Base-by-base conservation (phyloP, 2,113 vertebrate genomes). In the Erythrocercus mccallii region DNA sequence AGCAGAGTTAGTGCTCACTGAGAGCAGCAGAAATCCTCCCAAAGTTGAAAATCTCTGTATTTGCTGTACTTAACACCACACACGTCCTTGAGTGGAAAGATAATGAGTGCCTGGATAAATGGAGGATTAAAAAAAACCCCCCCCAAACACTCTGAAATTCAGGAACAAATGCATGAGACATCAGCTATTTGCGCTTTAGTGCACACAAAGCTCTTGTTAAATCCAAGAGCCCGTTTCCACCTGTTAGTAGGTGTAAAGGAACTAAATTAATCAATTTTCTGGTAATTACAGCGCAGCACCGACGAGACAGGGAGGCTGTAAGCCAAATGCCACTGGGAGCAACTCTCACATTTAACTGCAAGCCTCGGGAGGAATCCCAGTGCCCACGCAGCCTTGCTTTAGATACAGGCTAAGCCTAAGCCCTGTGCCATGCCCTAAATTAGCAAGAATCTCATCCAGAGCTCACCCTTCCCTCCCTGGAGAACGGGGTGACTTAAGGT, bases 241-340 rank as follows among this genome's bases (percentile, higher is more conserved):
- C 90, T 85, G 42, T 88, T 92, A 95, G 68, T n/a, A 90, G 74
- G 72, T 80, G 44, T 74, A 66, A 7, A 54, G 58, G 54, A 90
- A 91, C 81, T 70, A 78, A 93, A 92, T 93, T 71, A 22, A 96
- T 74, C 79, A 77, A 62, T 90, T 93, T 96, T 64, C 35, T 80
- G 79, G 90, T 90, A 91, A 92, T 94, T 88, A 86, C 84, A 87
- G 45, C 62, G 47, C 37, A 81, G 81, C 79, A 64, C n/a, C 64
- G 79, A 86, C 0, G 4, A 94, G 71, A 74, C 48, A 58, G 35
- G 11, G 56, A 83, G 81, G 74, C 62, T 69, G 37, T 16, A 92
- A 87, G 62, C 33, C 1, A 2, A 94, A 95, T 73, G 79, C 68
- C 82, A 73, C 62, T 37, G 87, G 76, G 87, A 94, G 30, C 35